phyloP scores from a whole-genome alignment of 2,888 invertebrate species.

The Macrophya annulata region DNA sequence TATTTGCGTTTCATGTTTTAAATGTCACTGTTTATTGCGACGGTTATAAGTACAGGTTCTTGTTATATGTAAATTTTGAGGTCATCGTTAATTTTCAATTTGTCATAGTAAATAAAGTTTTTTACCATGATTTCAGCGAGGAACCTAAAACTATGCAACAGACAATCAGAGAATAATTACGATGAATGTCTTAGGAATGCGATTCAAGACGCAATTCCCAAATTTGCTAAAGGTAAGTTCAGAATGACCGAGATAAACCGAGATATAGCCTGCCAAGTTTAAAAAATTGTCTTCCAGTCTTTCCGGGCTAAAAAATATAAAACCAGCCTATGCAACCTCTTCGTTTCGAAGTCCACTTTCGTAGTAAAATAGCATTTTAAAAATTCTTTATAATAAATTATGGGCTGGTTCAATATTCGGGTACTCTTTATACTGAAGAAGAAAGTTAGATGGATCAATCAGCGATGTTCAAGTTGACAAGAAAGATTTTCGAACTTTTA shows the following conservation, averaged over 20 bases:
- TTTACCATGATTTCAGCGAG: constrained; percentile 21
- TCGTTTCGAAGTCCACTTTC: not conserved
- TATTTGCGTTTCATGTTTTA: not conserved
- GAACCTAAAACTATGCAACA: constrained; percentile 72
- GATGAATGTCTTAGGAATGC: constrained; percentile 76
- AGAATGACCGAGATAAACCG: not conserved
- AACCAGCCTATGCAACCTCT: not conserved
- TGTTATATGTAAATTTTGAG: not conserved
- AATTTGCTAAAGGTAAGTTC: constrained; percentile 70
- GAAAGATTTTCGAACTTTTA: not conserved
- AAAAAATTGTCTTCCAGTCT: not conserved
- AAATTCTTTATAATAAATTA: not conserved
- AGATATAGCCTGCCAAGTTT: not conserved
- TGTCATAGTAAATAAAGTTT: not conserved
- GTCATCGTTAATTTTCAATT: not conserved
- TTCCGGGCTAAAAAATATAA: not conserved
- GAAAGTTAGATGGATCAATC: not conserved
- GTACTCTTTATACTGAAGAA: not conserved
- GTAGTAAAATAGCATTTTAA: not conserved
- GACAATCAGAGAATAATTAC: constrained; percentile 71
- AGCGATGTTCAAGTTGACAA: not conserved
- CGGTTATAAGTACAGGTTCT: not conserved
- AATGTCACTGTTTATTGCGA: not conserved
- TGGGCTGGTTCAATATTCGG: not conserved
- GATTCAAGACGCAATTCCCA: constrained; percentile 75